Base-by-base conservation (phyloP, 2,888 invertebrate genomes). In the Vanessa cardui region DNA sequence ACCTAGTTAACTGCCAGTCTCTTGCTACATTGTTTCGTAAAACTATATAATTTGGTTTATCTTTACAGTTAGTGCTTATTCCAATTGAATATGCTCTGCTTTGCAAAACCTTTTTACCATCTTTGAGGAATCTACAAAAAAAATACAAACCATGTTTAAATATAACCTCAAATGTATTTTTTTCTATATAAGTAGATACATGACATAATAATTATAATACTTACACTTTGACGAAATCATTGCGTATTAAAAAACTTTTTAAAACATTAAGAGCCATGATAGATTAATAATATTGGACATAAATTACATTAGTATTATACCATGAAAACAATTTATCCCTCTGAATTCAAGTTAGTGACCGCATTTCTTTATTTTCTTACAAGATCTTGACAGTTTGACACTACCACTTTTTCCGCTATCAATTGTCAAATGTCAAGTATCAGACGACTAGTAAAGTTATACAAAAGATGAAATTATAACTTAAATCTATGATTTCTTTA, bases 151-250 rank as follows among this genome's bases (percentile, higher is more conserved):
- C 20, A 64, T 33, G 47, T 18, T 59, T 49, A 52, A 47, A 18
- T 63, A 50, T 66, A 66, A 72, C 21, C 67, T 64, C 39, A 49
- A 44, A 60, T 15, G 50, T 58, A 47, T 62, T 65, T n/a, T 4
- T 16, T 16, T 33, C 33, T 50, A n/a, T n/a, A n/a, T n/a, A 54
- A n/a, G 16, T 39, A 12, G 39, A 39, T 33, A 54, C n/a, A 56
- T 56, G 26, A 56, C 18, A 33, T 56, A 39, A 56, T 9, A 52
- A 52, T 52, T 39, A 20, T 9, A 61, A 66, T 62, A 86, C 90
- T 88, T 83, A 90, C 90, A 85, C 64, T 75, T 84, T 81, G 49
- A 80, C 70, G 64, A 86, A 72, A 66, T 82, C 80, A 65, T 81
- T 86, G 0, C 80, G 78, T 62, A 78, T 80, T 46, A 68, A 39